Base-by-base conservation (phyloP, 2,888 invertebrate genomes). In the Vandiemenella viatica region DNA sequence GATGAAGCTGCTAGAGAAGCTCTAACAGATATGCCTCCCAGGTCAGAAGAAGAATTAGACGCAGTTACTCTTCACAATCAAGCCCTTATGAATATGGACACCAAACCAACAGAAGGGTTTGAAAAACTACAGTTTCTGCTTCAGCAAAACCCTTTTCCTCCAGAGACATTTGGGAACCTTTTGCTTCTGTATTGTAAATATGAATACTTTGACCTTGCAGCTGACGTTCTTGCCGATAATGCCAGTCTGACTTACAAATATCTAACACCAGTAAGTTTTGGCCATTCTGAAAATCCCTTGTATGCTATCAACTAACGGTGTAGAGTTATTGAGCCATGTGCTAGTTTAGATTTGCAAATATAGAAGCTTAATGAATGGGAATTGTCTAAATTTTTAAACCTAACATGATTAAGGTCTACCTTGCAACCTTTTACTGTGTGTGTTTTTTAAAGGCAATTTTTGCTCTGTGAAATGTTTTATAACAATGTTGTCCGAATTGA, bases 51-150 rank as follows among this genome's bases (percentile, higher is more conserved):
- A 62, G 98, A 98, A 69, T 68, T 97, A 55, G 98, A 98, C 67
- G 93, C 95, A 4, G 91, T 98, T 0, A 96, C 97, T 4, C 72
- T 98, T 37, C 98, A 98, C 64, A 98, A 98, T 65, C 86, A 96
- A 67, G 97, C 96, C 0, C 70, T 98, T 37, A 78, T 85, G 70
- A 89, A 90, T 55, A 89, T 92, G 69, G 91, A 92, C 55, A 72
- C 76, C 23, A 83, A 84, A 61, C 85, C 92, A 0, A 83, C 86
- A 0, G 92, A 95, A 61, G 92, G 96, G 13, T 96, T 97, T 62
- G 92, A 95, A 62, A 90, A 91, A 62, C 67, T 92, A 45, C 89
- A 90, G 62, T 99, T 96, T 67, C 73, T 98, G 17, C 71, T 98
- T 20, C 90, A 93, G 61, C 90, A 97, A 62, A 91, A 92, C 61